phyloP scores from a whole-genome alignment of 1,140 invertebrate genomes.

The Aphelinus atriplicis region DNA sequence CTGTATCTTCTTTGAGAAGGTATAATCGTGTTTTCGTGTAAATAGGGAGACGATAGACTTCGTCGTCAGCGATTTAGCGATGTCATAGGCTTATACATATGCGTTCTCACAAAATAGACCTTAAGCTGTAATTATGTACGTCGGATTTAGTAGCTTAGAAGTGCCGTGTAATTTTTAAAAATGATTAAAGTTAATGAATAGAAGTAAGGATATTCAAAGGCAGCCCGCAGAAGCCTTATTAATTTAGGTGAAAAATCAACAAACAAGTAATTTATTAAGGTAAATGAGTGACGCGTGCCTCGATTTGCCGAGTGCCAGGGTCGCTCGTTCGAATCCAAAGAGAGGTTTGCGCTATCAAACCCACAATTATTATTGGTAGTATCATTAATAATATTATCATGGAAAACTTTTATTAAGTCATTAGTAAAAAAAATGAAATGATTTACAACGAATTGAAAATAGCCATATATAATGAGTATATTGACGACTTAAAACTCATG shows the following conservation, averaged over 20 bases:
- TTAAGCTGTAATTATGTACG: constrained; percentile 36
- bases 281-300: constrained; percentile 13
- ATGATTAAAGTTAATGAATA: constrained; percentile 13
- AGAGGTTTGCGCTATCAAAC: constrained; percentile 22
- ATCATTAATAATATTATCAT: constrained; percentile 8
- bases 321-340: constrained; percentile 40
- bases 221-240: constrained; percentile 40
- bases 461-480: constrained; percentile 37
- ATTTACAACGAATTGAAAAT: constrained; percentile 37
- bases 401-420: constrained; percentile 5
- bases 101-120: constrained; percentile 16
- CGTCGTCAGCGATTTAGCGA: constrained; percentile 12
- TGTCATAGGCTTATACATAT: constrained; percentile 21
- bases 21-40: constrained; percentile 26
- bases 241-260: constrained; percentile 26
- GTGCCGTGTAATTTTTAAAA: constrained; percentile 16
- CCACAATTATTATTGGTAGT: constrained; percentile 15
- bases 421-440: neutral
- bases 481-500: constrained; percentile 24
- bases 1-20: constrained; percentile 21
- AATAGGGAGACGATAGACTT: constrained; percentile 30
- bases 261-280: neutral
- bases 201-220: constrained; percentile 19
- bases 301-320: constrained; percentile 22
- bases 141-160: constrained; percentile 9